Evolutionary conservation across 2,113 vertebrate species (phyloP).

Genomic region (Antigone vipio): DNA sequence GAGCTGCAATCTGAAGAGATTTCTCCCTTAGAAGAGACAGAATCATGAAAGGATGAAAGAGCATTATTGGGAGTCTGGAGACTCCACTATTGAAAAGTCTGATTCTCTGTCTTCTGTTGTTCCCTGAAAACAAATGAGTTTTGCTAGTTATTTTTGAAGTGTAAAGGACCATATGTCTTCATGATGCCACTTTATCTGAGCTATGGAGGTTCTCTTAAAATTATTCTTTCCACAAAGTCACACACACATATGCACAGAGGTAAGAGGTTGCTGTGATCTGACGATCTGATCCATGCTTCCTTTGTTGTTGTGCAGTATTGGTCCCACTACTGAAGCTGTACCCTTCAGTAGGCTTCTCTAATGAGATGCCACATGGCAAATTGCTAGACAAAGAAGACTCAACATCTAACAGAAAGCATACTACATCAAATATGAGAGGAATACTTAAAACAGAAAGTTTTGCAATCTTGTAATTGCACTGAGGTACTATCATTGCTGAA

Average conservation of each 20-base stretch:
- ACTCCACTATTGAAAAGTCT: not conserved
- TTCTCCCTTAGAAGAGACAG: not conserved
- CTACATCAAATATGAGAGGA: not conserved
- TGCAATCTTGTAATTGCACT: not conserved
- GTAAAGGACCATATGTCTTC: not conserved
- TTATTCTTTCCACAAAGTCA: not conserved
- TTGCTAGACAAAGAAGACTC: not conserved
- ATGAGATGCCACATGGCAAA: not conserved
- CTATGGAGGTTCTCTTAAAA: not conserved
- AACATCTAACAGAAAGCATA: not conserved
- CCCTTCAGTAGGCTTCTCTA: not conserved
- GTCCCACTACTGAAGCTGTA: not conserved
- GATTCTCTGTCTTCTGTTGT: not conserved
- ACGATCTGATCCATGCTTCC: accelerated
- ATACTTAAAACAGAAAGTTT: not conserved
- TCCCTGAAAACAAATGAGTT: not conserved
- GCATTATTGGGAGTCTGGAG: not conserved
- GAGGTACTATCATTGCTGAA: not conserved
- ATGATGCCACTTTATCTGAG: not conserved
- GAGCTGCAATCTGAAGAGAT: not conserved
- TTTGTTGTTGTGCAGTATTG: not conserved
- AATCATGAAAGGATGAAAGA: not conserved
- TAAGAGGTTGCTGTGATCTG: not conserved
- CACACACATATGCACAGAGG: not conserved
- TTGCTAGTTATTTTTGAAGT: not conserved